Percentiles rank a stretch among this genome's conserved stretches.
phyloP scores from a whole-genome alignment of 2,113 vertebrate genomes.

The Dryoscopus gambensis region DNA sequence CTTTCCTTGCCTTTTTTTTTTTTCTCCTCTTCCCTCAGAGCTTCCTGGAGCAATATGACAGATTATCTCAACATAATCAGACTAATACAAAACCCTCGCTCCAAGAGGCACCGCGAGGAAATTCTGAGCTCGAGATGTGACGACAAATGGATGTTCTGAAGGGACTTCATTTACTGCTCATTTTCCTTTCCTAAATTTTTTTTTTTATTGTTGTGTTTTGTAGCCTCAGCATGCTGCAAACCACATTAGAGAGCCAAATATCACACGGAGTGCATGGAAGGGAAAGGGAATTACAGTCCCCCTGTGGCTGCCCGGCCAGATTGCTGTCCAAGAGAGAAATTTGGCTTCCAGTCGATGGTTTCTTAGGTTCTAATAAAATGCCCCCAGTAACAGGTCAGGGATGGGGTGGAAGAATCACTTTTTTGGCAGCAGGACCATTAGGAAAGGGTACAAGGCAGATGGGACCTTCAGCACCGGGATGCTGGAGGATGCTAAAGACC shows the following conservation, averaged over 20 bases:
- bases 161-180: background rate
- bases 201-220: background rate
- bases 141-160: background rate
- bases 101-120: background rate
- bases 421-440: background rate
- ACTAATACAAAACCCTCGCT: background rate
- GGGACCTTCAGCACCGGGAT: fast-evolving
- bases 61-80: conserved; percentile 53
- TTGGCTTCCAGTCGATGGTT: background rate
- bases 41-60: conserved; percentile 14
- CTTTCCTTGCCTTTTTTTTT: background rate
- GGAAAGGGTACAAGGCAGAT: background rate
- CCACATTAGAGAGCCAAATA: background rate
- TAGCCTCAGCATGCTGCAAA: background rate
- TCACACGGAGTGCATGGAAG: fast-evolving
- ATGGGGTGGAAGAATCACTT: background rate
- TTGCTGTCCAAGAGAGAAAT: background rate
- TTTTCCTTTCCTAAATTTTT: background rate
- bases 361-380: background rate
- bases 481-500: background rate
- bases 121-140: background rate
- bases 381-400: too few species aligned
- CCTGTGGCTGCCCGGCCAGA: background rate
- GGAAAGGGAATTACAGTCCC: background rate
- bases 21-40: background rate